phyloP scores from a whole-genome alignment of 2,113 vertebrate species.

The Poecile atricapillus region DNA sequence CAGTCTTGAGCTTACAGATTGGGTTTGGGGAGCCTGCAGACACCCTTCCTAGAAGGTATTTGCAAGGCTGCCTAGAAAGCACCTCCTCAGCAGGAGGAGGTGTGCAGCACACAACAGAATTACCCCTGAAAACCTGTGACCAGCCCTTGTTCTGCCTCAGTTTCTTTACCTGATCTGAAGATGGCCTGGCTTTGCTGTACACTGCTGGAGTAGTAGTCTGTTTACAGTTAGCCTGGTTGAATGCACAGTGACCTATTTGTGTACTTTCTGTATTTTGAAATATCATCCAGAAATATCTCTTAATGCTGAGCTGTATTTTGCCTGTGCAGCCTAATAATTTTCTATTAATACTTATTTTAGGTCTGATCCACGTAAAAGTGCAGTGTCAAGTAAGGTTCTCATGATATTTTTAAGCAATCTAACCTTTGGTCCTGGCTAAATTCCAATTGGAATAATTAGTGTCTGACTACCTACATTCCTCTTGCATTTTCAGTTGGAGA shows the following conservation, averaged over 20 bases:
- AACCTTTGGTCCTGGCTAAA: constrained; percentile 57
- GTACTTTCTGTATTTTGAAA: constrained; percentile 17
- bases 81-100: not conserved
- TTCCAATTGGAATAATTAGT: constrained; percentile 58
- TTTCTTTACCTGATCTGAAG: not conserved
- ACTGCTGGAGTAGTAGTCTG: not conserved
- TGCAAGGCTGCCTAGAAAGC: not conserved
- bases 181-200: not conserved
- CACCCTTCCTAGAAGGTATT: not conserved
- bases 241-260: constrained; percentile 41
- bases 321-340: constrained; percentile 28
- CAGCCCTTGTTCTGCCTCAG: not conserved
- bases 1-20: not conserved
- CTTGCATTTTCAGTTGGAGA: constrained; percentile 38
- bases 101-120: not conserved
- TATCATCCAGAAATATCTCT: not conserved
- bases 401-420: constrained; percentile 54
- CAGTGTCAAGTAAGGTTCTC: constrained; percentile 51
- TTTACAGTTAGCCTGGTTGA: constrained; percentile 13
- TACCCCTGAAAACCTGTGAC: not conserved
- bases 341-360: constrained; percentile 54
- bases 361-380: constrained; percentile 38
- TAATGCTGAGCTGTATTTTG: constrained; percentile 43
- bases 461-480: constrained; percentile 45
- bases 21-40: not conserved